phyloP scores from a whole-genome alignment of 2,797 vertebrate species.

The Trachops cirrhosus region DNA sequence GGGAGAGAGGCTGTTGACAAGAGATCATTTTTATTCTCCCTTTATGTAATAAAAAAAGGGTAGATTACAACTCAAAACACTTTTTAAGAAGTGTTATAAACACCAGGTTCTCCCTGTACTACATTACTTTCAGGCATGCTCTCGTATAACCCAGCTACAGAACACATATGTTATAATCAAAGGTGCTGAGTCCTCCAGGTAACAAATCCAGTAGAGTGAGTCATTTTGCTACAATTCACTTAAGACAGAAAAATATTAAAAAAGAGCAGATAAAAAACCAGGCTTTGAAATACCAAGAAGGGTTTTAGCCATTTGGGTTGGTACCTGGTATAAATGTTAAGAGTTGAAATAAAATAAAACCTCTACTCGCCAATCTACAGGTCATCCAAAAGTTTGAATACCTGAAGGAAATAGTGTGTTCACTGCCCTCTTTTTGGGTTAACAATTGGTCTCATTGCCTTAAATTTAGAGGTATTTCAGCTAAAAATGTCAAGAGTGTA shows the following conservation, averaged over 20 bases:
- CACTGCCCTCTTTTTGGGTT: background rate
- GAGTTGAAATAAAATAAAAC: background rate
- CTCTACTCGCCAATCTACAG: background rate
- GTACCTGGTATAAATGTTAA: background rate
- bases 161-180: background rate
- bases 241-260: constrained; percentile 21
- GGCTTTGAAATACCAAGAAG: background rate
- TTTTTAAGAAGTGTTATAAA: background rate
- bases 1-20: background rate
- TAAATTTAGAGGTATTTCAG: background rate
- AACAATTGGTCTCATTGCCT: background rate
- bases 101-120: background rate
- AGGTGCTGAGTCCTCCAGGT: background rate
- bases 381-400: background rate
- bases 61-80: background rate
- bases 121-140: background rate
- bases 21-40: background rate
- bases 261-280: background rate
- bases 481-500: background rate
- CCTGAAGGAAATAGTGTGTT: background rate
- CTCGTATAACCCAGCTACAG: background rate
- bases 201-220: background rate
- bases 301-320: background rate
- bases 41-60: background rate
- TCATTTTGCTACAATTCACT: background rate